phyloP scores from a whole-genome alignment of 2,797 vertebrate genomes.

The Micropoecilia bifurca region DNA sequence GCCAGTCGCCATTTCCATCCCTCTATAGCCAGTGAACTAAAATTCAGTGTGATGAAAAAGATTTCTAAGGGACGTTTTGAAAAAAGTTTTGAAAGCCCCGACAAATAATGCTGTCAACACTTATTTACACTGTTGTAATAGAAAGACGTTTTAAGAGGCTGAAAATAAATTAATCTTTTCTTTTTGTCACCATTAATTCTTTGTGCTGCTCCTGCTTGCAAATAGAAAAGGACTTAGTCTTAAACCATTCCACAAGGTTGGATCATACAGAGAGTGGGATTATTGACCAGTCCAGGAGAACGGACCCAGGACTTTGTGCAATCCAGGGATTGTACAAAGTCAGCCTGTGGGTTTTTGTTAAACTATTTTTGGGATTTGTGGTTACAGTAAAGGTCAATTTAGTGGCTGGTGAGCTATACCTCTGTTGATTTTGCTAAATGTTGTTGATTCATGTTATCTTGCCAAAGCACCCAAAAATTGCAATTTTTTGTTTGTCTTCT shows the following conservation, averaged over 20 bases:
- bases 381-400: not conserved
- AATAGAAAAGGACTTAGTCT: not conserved
- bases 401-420: not conserved
- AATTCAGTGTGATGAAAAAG: not conserved
- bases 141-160: not conserved
- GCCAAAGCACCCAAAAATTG: not conserved
- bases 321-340: not conserved
- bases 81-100: not conserved
- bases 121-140: not conserved
- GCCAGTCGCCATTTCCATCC: not conserved
- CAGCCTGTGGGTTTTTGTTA: not conserved
- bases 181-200: not conserved
- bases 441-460: not conserved
- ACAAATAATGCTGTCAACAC: not conserved
- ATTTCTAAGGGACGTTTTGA: not conserved
- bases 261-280: not conserved
- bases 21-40: not conserved
- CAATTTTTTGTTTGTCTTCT: not conserved
- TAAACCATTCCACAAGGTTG: not conserved
- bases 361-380: no score
- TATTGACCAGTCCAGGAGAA: not conserved
- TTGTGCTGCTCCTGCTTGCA: not conserved
- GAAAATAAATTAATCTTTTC: not conserved
- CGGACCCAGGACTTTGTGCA: not conserved
- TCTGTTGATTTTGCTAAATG: not conserved